Evolutionary conservation across 2,797 vertebrate genomes (phyloP), one percentile per base, ranked within the genome.

Genomic region (Mico argentatus): DNA sequence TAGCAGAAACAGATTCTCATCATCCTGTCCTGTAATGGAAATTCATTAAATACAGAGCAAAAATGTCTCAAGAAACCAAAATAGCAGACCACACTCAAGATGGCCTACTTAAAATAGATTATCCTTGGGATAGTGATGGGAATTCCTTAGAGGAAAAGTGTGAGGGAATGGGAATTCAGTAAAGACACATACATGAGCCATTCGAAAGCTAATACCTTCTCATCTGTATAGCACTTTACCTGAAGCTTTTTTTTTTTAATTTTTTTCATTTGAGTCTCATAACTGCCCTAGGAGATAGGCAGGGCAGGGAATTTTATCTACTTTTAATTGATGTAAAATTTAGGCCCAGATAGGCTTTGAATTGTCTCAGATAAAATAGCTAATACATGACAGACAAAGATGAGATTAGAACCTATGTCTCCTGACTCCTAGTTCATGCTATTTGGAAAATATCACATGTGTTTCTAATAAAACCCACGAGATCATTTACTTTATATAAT

Each of bases 61-160:
- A 96, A 94, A 97, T 91, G 39, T 90, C 67, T 90, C 93, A 5
- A 93, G 59, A 93, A 97, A 90, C 55, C 79, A 95, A 97, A 97
- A 97, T 88, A 95, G 57, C 79, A 96, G 67, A 82, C 59, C 55
- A 95, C 55, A 97, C 46, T 91, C 55, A 97, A 94, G 79, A 95
- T 89, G 82, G 39, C 55, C 72, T 46, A 76, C 48, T 90, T 61
- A 94, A 97, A 96, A 92, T 46, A 95, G 33, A 79, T 13, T 86
- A 48, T 36, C 24, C 44, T 95, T 64, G 50, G 55, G 30, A 95
- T 6, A 83, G 55, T 88, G 26, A 83, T 83, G 41, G 75, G 46
- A 95, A 95, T 96, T 85, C 48, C 88, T 97, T 88, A 79, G 57
- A 94, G 30, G 44, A 19, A 95, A 94, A 85, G 55, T 70, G 13